Base-by-base conservation (phyloP, 2,888 invertebrate species). In the Schizotus pectinicornis region DNA sequence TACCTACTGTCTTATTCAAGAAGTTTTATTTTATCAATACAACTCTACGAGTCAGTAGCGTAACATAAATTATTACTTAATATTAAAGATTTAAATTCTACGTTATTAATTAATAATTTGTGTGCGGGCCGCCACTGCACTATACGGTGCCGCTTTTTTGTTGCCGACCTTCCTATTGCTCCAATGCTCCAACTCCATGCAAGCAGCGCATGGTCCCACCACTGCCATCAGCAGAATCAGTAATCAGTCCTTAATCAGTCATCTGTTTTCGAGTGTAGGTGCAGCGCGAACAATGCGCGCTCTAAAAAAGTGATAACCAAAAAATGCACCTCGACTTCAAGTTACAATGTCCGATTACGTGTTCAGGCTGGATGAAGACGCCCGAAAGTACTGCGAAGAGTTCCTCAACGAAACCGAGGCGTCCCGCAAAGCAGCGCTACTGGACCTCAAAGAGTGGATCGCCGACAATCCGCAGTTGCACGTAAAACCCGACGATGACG, bases 401-500 rank as follows among this genome's bases (percentile, higher is more conserved):
- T 56, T 59, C 48, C 63, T 79, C 9, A 71, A 74, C 37, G 79
- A 80, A 73, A 77, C 74, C 1, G 72, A 74, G 6, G 70, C 71
- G 56, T 62, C 22, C 8, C 67, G 73, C 34, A 58, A 59, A 59
- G 35, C 63, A 48, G 50, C 61, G 41, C 64, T 82, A 35, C 65
- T 75, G 46, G 68, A 78, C 32, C 70, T 82, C 32, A 63, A 67
- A 59, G 55, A 68, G 53, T 83, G 83, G 83, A 64, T 82, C 5
- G 62, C 70, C 5, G 77, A 79, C 45, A 80, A 80, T 67, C 77
- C 79, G 2, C 66, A 76, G 36, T 69, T 83, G 11, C 78, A 80
- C 57, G 80, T 79, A 0, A 74, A 78, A 45, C 71, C 74, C 68
- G 84, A 85, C 61, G 80, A 80, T 32, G 78, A 81, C 58, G 80